Percentiles rank a stretch among this genome's conserved stretches.
These are phyloP conservation scores for Patella ulyssiponensis DNA, from an alignment of 2,888 invertebrate species.

Conservation along the genomic window DNA sequence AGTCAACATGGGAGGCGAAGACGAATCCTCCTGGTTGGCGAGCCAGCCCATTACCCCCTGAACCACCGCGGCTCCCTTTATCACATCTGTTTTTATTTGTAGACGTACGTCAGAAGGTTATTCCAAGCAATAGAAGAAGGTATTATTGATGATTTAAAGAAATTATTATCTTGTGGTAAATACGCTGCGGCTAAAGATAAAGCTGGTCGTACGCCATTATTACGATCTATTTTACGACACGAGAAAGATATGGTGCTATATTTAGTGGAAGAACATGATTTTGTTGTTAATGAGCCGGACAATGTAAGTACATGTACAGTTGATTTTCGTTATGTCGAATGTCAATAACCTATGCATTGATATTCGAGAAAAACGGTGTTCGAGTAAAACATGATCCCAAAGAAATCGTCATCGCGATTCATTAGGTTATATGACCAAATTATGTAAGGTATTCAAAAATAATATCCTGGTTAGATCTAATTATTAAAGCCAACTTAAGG, in stretches of 20 bases:
- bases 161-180: constrained; percentile 61
- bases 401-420: too few species aligned
- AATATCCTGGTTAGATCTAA: too few species aligned
- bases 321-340: not conserved
- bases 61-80: too few species aligned
- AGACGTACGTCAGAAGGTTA: constrained; percentile 58
- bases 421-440: too few species aligned
- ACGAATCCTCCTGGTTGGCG: too few species aligned
- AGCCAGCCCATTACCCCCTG: too few species aligned
- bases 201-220: constrained; percentile 64
- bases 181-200: constrained; percentile 59
- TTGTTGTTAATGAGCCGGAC: constrained; percentile 59
- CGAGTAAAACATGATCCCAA: too few species aligned
- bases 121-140: constrained; percentile 62
- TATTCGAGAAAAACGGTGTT: too few species aligned
- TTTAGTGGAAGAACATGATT: constrained; percentile 58
- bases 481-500: too few species aligned
- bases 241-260: constrained; percentile 51
- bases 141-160: constrained; percentile 55
- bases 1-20: too few species aligned
- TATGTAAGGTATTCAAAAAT: too few species aligned
- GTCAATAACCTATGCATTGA: too few species aligned
- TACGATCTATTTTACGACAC: constrained; percentile 60
- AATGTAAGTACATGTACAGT: constrained; percentile 53
- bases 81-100: not conserved